Percentiles rank a stretch among this genome's conserved stretches.
Evolutionary conservation across 92 coral and sea anemone genomes (phyloP).

Genomic region (Isaurus tuberculatus): DNA sequence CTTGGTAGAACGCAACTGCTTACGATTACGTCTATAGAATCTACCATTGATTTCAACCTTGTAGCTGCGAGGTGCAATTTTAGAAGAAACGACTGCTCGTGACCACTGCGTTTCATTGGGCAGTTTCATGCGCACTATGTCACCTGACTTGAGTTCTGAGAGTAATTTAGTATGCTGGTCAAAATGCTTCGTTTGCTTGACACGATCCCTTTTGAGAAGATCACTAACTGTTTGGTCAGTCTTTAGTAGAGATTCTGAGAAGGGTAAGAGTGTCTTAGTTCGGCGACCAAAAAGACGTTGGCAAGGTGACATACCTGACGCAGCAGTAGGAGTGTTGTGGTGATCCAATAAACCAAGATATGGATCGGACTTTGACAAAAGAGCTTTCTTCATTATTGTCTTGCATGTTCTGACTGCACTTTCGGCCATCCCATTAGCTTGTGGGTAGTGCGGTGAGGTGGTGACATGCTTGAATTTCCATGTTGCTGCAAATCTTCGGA

Average conservation of each 20-base stretch:
- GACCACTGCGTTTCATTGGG: neutral
- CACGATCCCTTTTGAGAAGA: constrained; percentile 40
- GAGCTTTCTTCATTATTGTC: constrained; percentile 21
- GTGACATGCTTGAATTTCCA: constrained; percentile 30
- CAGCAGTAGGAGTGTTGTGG: constrained; percentile 24
- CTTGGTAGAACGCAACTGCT: neutral
- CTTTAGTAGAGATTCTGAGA: constrained; percentile 27
- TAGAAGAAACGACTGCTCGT: neutral
- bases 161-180: constrained; percentile 33
- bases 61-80: neutral
- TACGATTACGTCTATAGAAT: neutral
- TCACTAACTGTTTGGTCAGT: constrained; percentile 27
- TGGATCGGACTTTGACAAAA: constrained; percentile 21
- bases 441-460: constrained; percentile 18
- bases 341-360: constrained; percentile 26
- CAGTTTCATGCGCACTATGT: neutral
- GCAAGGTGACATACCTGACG: constrained; percentile 17
- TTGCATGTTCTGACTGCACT: constrained; percentile 23
- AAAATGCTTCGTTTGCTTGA: constrained; percentile 43
- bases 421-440: constrained; percentile 26
- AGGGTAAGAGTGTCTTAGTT: constrained; percentile 20
- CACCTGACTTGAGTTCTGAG: constrained; percentile 30
- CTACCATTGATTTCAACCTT: neutral
- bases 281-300: constrained; percentile 26
- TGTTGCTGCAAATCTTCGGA: constrained; percentile 14